Conservation (phyloP, 1,140 invertebrate genomes). For the Pectinophora gossypiella region DNA sequence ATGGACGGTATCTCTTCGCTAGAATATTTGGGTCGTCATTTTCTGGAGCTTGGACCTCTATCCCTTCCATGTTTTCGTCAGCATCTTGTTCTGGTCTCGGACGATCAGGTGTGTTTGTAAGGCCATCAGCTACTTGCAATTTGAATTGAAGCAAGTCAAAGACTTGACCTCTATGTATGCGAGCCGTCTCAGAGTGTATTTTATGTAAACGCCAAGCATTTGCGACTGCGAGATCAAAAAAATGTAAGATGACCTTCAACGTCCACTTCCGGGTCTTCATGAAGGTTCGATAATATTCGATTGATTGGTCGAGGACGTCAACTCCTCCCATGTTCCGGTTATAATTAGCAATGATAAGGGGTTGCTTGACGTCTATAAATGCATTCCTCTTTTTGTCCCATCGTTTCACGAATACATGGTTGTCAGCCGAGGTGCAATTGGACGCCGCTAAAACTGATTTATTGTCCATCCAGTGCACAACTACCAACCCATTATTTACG, state of each 20-base stretch:
- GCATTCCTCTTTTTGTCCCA: background rate
- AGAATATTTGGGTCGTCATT: too few relatives aligned
- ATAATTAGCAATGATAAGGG: background rate
- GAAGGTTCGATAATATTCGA: constrained; percentile 10
- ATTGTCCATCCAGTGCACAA: constrained; percentile 16
- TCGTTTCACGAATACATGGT: background rate
- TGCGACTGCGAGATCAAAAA: constrained; percentile 7
- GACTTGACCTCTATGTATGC: background rate
- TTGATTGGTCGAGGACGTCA: constrained; percentile 1
- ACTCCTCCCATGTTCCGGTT: constrained; percentile 11
- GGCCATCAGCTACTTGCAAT: constrained; percentile 2
- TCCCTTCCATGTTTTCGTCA: background rate
- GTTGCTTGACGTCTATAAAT: background rate
- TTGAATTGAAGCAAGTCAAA: constrained; percentile 8
- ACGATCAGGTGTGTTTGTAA: too few relatives aligned
- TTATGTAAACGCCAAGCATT: constrained; percentile 6
- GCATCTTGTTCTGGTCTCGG: background rate
- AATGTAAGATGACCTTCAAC: constrained; percentile 10
- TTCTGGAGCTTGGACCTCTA: background rate
- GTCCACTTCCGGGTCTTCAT: constrained; percentile 12
- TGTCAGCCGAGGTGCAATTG: constrained; percentile 8
- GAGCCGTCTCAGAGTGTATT: background rate
- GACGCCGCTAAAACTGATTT: constrained; percentile 13
- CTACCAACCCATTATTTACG: constrained; percentile 1
- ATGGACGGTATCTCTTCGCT: background rate